A percentile compares a stretch with the other conserved stretches of the same genome.
These are phyloP conservation scores for Mellilla xanthometata DNA, from an alignment of 2,888 invertebrate genomes.

Conservation along the genomic window DNA sequence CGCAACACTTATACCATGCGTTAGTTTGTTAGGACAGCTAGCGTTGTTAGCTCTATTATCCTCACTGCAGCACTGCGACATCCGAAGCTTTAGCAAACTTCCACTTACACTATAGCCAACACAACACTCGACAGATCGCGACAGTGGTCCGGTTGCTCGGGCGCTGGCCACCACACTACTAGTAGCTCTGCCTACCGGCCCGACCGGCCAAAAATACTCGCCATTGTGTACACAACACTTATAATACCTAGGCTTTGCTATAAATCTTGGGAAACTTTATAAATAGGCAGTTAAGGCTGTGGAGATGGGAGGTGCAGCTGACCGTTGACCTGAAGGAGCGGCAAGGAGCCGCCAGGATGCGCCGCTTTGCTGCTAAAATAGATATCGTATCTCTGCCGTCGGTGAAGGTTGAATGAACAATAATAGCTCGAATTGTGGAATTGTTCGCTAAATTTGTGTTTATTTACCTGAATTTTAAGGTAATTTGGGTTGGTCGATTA, in stretches of 20 bases:
- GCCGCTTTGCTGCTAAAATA: background rate
- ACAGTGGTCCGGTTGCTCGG: conserved; percentile 41
- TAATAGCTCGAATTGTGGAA: no score
- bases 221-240: conserved; percentile 78
- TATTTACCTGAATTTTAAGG: no score
- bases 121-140: conserved; percentile 33
- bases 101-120: conserved; percentile 64
- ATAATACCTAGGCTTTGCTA: conserved; percentile 69
- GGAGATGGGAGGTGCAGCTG: conserved; percentile 15
- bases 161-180: conserved; percentile 58
- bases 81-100: conserved; percentile 54
- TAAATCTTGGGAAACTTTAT: conserved; percentile 65
- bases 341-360: background rate
- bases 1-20: conserved; percentile 63
- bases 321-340: conserved; percentile 43
- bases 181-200: conserved; percentile 49
- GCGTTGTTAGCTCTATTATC: conserved; percentile 40
- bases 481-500: no score
- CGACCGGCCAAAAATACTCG: conserved; percentile 71
- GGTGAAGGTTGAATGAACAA: background rate
- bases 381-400: background rate
- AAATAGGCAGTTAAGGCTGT: conserved; percentile 46
- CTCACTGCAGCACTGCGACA: conserved; percentile 37
- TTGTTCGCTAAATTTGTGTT: no score
- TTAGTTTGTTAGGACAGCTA: conserved; percentile 75